phyloP scores from a whole-genome alignment of 1,140 invertebrate species.

The Leguminivora glycinivorella region DNA sequence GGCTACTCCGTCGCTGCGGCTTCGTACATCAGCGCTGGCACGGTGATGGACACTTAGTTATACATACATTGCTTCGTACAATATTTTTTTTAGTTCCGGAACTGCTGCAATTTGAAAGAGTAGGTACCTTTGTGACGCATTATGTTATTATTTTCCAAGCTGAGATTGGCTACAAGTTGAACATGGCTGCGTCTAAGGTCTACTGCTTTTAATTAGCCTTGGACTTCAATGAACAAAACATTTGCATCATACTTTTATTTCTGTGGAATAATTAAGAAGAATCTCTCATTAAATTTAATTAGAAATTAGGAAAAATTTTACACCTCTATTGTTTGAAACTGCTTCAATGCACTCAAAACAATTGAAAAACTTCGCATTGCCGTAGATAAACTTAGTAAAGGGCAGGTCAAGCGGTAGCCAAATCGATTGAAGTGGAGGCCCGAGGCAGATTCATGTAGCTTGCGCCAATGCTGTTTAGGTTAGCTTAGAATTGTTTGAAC shows the following conservation, averaged over 20 bases:
- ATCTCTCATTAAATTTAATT: too few relatives aligned
- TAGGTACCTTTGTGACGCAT: too few relatives aligned
- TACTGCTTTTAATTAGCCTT: too few relatives aligned
- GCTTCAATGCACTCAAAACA: constrained; percentile 10
- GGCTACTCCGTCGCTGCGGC: constrained; percentile 33
- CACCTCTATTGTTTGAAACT: not conserved
- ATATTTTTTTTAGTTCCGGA: not conserved
- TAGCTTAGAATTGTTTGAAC: constrained; percentile 50
- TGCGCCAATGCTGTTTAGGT: constrained; percentile 47
- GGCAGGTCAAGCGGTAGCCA: constrained; percentile 40
- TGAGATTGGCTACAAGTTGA: too few relatives aligned
- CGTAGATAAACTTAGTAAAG: constrained; percentile 14
- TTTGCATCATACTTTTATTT: too few relatives aligned
- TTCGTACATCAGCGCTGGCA: not conserved
- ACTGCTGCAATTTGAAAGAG: too few relatives aligned
- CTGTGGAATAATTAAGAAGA: too few relatives aligned
- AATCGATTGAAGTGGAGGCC: constrained; percentile 43
- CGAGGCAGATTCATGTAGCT: constrained; percentile 32
- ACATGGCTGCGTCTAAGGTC: too few relatives aligned
- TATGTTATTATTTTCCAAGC: too few relatives aligned
- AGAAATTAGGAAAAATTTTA: not conserved
- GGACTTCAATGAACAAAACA: too few relatives aligned
- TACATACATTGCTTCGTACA: constrained; percentile 36
- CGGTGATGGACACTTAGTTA: constrained; percentile 5
- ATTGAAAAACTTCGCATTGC: not conserved